A percentile compares a stretch with the other conserved stretches of the same genome.
These are phyloP conservation scores for Lutjanus argentimaculatus DNA, from an alignment of 2,797 vertebrate genomes.

Conservation along the genomic window DNA sequence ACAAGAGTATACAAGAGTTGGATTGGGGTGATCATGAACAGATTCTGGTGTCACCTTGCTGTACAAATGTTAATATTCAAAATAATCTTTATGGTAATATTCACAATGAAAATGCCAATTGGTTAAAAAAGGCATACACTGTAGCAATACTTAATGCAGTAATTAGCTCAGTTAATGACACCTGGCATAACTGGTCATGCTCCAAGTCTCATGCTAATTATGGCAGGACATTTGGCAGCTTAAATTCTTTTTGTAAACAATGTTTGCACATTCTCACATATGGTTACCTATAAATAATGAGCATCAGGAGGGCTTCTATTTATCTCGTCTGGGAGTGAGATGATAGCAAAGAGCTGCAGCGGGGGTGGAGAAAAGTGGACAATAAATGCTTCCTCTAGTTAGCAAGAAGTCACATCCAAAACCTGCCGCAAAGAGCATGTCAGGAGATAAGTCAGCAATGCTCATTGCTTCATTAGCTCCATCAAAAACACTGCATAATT, in stretches of 20 bases:
- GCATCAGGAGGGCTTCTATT: conserved; percentile 43
- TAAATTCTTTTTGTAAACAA: conserved; percentile 27
- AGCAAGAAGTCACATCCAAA: conserved; percentile 23
- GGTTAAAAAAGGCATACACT: neutral
- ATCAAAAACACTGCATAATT: neutral
- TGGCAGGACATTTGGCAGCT: neutral
- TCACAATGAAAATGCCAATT: neutral
- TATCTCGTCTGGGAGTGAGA: conserved; percentile 38
- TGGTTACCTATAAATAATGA: conserved; percentile 45
- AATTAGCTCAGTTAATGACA: conserved; percentile 17
- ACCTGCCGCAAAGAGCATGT: neutral
- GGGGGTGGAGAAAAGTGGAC: conserved; percentile 12
- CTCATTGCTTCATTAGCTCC: neutral
- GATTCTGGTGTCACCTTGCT: neutral
- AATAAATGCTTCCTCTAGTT: conserved; percentile 47
- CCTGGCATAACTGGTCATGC: neutral
- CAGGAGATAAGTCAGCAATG: conserved; percentile 9
- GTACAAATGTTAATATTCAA: neutral
- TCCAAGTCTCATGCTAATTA: neutral
- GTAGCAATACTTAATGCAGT: conserved; percentile 8
- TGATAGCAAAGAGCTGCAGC: conserved; percentile 35
- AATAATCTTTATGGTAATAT: conserved; percentile 5
- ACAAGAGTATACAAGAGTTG: too few relatives aligned
- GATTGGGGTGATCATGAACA: neutral
- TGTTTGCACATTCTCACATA: conserved; percentile 25